phyloP scores from a whole-genome alignment of 2,113 vertebrate species.

The Myrmophylax atrothorax region DNA sequence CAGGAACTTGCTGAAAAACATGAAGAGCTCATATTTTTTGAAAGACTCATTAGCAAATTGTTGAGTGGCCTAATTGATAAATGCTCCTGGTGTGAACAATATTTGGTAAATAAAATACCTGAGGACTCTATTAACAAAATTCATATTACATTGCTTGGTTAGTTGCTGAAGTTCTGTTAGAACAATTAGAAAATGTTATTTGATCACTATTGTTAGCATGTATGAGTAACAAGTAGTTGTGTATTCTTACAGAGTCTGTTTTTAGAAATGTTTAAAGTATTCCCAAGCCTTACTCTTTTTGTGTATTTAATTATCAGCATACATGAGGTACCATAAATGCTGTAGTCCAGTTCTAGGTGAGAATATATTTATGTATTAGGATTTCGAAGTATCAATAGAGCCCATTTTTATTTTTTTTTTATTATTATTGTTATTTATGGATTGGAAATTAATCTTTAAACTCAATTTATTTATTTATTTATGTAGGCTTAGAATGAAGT shows the following conservation, averaged over 20 bases:
- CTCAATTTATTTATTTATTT: neutral
- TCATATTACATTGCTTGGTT: slow-evolving; percentile 8
- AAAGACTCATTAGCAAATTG: neutral
- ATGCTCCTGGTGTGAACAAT: neutral
- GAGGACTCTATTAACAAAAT: neutral
- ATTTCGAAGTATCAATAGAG: neutral
- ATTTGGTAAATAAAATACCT: slow-evolving; percentile 4
- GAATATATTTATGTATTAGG: neutral
- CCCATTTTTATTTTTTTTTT: too few species aligned
- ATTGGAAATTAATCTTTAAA: neutral
- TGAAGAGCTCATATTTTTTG: neutral
- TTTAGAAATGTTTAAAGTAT: neutral
- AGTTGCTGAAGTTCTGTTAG: slow-evolving; percentile 26
- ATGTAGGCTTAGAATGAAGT: slow-evolving; percentile 11
- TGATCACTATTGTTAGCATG: neutral
- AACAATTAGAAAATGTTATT: slow-evolving; percentile 1
- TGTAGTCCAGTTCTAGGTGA: neutral
- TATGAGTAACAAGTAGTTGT: neutral
- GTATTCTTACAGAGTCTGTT: neutral
- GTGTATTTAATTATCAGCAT: neutral
- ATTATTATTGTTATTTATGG: neutral
- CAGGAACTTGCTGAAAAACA: neutral
- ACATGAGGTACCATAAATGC: neutral
- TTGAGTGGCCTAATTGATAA: neutral
- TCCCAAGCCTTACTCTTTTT: neutral